These are phyloP conservation scores for Borostomias antarcticus DNA, from an alignment of 2,797 vertebrate genomes.

Conservation along the genomic window DNA sequence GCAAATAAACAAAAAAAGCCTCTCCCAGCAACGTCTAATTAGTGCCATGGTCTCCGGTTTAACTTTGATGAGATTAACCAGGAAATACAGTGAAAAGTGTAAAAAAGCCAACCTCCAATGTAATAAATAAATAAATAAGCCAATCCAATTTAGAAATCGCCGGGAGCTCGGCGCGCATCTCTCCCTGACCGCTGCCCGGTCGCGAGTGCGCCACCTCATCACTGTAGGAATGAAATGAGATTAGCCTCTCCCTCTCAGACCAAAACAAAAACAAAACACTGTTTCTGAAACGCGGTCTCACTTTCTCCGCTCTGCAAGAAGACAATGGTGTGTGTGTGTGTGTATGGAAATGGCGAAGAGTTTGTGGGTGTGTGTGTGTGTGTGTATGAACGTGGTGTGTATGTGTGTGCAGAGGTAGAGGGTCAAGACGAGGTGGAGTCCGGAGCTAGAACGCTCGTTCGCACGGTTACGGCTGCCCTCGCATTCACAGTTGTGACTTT, in stretches of 20 bases:
- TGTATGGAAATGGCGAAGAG: too few relatives aligned
- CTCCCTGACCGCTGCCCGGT: too few relatives aligned
- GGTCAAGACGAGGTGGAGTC: background rate
- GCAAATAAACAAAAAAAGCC: slow-evolving; percentile 15
- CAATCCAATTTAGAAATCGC: slow-evolving; percentile 40
- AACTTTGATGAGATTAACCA: background rate
- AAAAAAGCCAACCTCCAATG: background rate
- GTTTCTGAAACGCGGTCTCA: slow-evolving; percentile 32
- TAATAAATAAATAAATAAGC: slow-evolving; percentile 33
- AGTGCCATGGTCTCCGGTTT: slow-evolving; percentile 1
- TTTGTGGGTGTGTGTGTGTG: too few relatives aligned
- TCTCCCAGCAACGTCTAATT: slow-evolving; percentile 31
- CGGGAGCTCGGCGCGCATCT: too few relatives aligned
- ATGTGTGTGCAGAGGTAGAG: background rate
- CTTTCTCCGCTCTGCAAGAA: slow-evolving; percentile 14
- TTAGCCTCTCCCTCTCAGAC: slow-evolving; percentile 21
- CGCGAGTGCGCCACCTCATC: slow-evolving; percentile 35
- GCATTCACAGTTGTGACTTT: background rate
- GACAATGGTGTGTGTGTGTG: too few relatives aligned
- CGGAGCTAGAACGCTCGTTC: too few relatives aligned
- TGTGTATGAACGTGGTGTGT: too few relatives aligned
- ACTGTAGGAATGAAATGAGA: slow-evolving; percentile 41
- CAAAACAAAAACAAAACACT: too few relatives aligned
- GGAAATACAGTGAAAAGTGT: background rate
- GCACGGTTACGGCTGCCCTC: background rate